A percentile compares a stretch with the other conserved stretches of the same genome.
phyloP scores from a whole-genome alignment of 1,140 invertebrate species.

The Euschistus heros region DNA sequence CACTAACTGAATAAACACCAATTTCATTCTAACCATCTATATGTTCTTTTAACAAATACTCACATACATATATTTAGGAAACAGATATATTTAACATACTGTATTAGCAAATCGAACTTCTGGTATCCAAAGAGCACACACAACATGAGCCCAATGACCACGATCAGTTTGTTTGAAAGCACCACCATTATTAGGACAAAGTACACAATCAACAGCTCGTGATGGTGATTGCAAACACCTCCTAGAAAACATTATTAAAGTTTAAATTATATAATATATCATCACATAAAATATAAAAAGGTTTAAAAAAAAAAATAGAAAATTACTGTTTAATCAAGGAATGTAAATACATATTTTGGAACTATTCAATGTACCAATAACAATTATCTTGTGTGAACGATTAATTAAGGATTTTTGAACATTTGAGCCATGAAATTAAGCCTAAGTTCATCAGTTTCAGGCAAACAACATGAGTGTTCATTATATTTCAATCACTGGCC shows the following conservation, averaged over 20 bases:
- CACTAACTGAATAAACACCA: too few relatives aligned
- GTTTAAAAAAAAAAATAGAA: not conserved
- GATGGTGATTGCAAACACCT: constrained; percentile 91
- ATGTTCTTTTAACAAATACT: too few relatives aligned
- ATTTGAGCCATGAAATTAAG: too few relatives aligned
- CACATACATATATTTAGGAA: too few relatives aligned
- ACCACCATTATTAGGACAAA: constrained; percentile 96
- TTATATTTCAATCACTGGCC: too few relatives aligned
- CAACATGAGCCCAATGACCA: constrained; percentile 94
- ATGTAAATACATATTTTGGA: too few relatives aligned
- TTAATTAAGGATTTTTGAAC: too few relatives aligned
- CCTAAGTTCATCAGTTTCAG: too few relatives aligned
- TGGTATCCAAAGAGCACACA: constrained; percentile 97
- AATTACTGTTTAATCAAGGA: not conserved
- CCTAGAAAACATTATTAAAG: constrained; percentile 23
- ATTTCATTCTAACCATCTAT: too few relatives aligned
- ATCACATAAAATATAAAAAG: not conserved
- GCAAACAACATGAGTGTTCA: too few relatives aligned
- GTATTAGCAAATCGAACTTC: constrained; percentile 97
- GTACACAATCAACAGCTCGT: constrained; percentile 85
- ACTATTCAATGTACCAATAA: too few relatives aligned
- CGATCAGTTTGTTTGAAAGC: constrained; percentile 98
- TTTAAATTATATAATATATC: constrained; percentile 15
- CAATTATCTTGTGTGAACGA: too few relatives aligned
- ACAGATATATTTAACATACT: constrained; percentile 42